These are phyloP conservation scores for Ochropleura plecta DNA, from an alignment of 2,888 invertebrate species.

Conservation along the genomic window DNA sequence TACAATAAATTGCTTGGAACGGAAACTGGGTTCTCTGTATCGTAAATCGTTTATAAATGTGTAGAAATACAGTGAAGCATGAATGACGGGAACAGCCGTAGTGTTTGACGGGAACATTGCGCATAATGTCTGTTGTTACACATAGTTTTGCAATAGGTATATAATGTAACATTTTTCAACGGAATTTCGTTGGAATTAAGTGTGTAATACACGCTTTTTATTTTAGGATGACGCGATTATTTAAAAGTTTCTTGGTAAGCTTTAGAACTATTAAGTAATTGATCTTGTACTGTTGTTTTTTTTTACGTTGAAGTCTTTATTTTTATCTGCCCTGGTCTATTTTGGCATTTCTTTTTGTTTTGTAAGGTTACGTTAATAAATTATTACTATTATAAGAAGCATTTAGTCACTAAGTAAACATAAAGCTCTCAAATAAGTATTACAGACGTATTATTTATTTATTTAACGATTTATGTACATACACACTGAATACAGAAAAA, in stretches of 20 bases:
- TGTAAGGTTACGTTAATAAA: too few relatives aligned
- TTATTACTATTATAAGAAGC: too few relatives aligned
- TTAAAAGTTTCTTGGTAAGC: background rate
- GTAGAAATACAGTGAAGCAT: conserved; percentile 37
- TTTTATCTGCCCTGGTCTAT: too few relatives aligned
- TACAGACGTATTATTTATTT: too few relatives aligned
- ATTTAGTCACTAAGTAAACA: too few relatives aligned
- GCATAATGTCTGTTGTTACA: conserved; percentile 27
- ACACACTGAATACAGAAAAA: too few relatives aligned
- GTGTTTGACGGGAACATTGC: conserved; percentile 59
- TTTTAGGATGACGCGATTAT: background rate
- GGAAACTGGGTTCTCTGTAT: conserved; percentile 25
- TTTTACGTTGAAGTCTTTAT: too few relatives aligned
- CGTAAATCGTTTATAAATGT: conserved; percentile 26
- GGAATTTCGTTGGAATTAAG: conserved; percentile 24
- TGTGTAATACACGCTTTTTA: conserved; percentile 6
- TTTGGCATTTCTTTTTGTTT: too few relatives aligned
- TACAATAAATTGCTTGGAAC: conserved; percentile 50
- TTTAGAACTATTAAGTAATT: conserved; percentile 28
- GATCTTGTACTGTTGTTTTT: background rate
- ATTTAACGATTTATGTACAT: too few relatives aligned
- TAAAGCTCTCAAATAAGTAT: too few relatives aligned
- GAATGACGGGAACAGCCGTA: conserved; percentile 65
- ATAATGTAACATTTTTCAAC: conserved; percentile 31
- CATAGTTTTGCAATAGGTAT: conserved; percentile 26